Evolutionary conservation across 2,797 vertebrate species (phyloP).

Genomic region (Meriones psammophilus): DNA sequence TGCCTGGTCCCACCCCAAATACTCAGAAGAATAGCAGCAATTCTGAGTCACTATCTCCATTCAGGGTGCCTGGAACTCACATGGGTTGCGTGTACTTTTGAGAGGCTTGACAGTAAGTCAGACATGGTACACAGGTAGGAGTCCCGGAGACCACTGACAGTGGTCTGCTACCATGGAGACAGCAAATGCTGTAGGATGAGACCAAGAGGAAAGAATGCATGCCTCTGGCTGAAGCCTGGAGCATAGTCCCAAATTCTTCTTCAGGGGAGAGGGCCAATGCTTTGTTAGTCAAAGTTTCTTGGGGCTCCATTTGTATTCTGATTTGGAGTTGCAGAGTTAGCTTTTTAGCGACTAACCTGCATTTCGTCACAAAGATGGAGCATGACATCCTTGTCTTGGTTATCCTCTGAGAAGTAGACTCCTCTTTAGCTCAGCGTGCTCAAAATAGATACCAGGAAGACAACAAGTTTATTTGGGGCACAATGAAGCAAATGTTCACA

Average conservation of each 20-base stretch:
- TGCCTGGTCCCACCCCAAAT: rapidly evolving
- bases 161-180: neutral
- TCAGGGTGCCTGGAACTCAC: neutral
- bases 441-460: conserved; percentile 51
- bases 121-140: neutral
- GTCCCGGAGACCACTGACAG: neutral
- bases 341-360: conserved; percentile 79
- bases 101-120: neutral
- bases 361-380: conserved; percentile 79
- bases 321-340: conserved; percentile 74
- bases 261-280: neutral
- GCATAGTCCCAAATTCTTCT: conserved; percentile 42
- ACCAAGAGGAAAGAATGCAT: conserved; percentile 47
- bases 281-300: conserved; percentile 72
- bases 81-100: no score
- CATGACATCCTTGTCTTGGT: conserved; percentile 65
- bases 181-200: neutral
- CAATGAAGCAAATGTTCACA: conserved; percentile 12
- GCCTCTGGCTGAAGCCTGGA: conserved; percentile 60
- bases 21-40: rapidly evolving
- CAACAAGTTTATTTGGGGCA: conserved; percentile 54
- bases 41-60: neutral
- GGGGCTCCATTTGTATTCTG: conserved; percentile 64
- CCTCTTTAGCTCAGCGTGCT: conserved; percentile 63
- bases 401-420: conserved; percentile 56